Evolutionary conservation across 2,797 vertebrate species (phyloP).

Genomic region (Mus caroli): DNA sequence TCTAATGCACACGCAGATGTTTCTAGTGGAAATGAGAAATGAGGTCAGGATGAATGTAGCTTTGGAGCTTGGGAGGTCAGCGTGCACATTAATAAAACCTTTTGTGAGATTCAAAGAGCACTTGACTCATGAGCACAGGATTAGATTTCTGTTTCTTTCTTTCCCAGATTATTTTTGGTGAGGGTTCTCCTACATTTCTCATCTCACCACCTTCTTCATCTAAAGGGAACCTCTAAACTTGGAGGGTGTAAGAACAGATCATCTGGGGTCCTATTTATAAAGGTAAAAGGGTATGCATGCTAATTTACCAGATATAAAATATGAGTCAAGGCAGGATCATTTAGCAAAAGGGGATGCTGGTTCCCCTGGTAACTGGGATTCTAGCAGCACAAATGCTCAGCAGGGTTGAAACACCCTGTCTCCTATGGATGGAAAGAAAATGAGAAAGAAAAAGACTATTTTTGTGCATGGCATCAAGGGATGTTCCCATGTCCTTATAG

Average conservation of each 20-base stretch:
- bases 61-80: slow-evolving; percentile 32
- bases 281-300: slow-evolving; percentile 49
- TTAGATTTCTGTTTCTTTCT: slow-evolving; percentile 67
- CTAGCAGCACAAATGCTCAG: slow-evolving; percentile 51
- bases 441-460: slow-evolving; percentile 42
- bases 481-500: slow-evolving; percentile 30
- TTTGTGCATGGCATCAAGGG: slow-evolving; percentile 1
- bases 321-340: slow-evolving; percentile 44
- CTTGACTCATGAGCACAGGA: slow-evolving; percentile 62
- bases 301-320: slow-evolving; percentile 68
- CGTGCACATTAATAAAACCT: slow-evolving; percentile 18
- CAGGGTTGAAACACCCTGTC: slow-evolving; percentile 7
- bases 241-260: slow-evolving; percentile 65
- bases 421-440: neutral
- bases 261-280: slow-evolving; percentile 62
- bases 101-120: slow-evolving; percentile 46
- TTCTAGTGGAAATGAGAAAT: slow-evolving; percentile 39
- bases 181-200: slow-evolving; percentile 43
- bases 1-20: neutral
- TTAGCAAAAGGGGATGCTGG: slow-evolving; percentile 19
- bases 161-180: slow-evolving; percentile 62
- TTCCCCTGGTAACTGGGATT: slow-evolving; percentile 64
- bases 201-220: slow-evolving; percentile 48
- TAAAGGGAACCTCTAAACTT: slow-evolving; percentile 68
- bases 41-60: neutral